Conservation (phyloP, 2,888 invertebrate genomes). For the Calephelis perditalis region DNA sequence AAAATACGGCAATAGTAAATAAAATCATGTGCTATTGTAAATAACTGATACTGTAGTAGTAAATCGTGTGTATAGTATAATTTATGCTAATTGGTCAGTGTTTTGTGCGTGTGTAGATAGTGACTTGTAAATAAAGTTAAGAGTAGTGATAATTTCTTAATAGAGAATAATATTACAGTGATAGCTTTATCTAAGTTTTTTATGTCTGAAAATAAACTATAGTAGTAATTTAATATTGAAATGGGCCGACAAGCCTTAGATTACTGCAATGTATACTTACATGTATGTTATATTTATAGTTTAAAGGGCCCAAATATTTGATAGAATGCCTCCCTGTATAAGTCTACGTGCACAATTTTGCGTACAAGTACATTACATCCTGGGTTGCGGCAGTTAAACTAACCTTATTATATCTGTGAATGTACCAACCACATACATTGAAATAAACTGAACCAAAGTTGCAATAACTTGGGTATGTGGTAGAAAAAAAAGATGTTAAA, state of each 20-base stretch:
- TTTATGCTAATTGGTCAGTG: slow-evolving; percentile 58
- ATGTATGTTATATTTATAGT: neutral
- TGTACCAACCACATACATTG: too few relatives aligned
- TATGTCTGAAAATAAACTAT: neutral
- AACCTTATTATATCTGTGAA: too few relatives aligned
- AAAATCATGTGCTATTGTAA: slow-evolving; percentile 42
- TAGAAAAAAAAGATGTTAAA: too few relatives aligned
- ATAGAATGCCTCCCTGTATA: neutral
- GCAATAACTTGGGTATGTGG: too few relatives aligned
- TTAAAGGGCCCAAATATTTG: neutral
- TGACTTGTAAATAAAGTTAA: slow-evolving; percentile 51
- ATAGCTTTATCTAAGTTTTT: neutral
- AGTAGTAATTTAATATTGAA: neutral
- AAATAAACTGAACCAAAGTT: too few relatives aligned
- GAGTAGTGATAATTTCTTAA: slow-evolving; percentile 19
- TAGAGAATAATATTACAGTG: slow-evolving; percentile 10
- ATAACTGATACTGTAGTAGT: slow-evolving; percentile 61
- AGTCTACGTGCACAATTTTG: neutral
- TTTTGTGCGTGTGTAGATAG: slow-evolving; percentile 73
- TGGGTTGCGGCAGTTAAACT: too few relatives aligned
- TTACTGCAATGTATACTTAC: neutral
- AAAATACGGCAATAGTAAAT: slow-evolving; percentile 1
- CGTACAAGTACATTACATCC: too few relatives aligned
- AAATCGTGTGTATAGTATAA: slow-evolving; percentile 71
- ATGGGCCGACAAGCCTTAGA: neutral